Percentiles rank a stretch among this genome's conserved stretches.
Conservation (phyloP, 2,797 vertebrate species). For the Apogon talboti region DNA sequence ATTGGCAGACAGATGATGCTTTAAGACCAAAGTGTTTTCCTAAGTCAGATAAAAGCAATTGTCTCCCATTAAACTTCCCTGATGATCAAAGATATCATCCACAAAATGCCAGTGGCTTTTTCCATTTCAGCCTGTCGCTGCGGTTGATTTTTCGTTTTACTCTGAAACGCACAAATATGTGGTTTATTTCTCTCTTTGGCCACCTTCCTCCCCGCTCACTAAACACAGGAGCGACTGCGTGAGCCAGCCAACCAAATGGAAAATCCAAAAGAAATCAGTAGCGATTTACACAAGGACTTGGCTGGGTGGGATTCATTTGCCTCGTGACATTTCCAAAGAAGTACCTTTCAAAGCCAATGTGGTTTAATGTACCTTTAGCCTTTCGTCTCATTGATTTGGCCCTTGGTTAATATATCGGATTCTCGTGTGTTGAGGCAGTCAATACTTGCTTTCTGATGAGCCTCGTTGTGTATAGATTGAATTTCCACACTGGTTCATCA, state of each 20-base stretch:
- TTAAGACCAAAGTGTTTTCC: conserved; percentile 1
- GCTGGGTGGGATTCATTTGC: conserved; percentile 75
- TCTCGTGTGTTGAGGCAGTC: conserved; percentile 66
- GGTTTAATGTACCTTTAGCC: conserved; percentile 81
- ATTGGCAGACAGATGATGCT: not conserved
- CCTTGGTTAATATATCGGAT: conserved; percentile 77
- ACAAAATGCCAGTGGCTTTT: conserved; percentile 34
- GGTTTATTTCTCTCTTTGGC: conserved; percentile 46
- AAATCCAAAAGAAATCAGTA: conserved; percentile 72
- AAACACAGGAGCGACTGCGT: conserved; percentile 44
- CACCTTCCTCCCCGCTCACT: conserved; percentile 41
- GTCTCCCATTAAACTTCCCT: conserved; percentile 6
- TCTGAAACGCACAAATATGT: conserved; percentile 33
- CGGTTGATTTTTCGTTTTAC: conserved; percentile 43
- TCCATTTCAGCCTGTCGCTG: conserved; percentile 32
- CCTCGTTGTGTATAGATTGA: conserved; percentile 71
- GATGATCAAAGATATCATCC: conserved; percentile 19
- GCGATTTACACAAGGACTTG: conserved; percentile 65
- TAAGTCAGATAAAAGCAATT: conserved; percentile 1
- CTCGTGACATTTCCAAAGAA: conserved; percentile 80
- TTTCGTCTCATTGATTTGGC: conserved; percentile 78
- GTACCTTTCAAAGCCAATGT: conserved; percentile 65
- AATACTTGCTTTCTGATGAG: conserved; percentile 75
- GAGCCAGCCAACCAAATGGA: conserved; percentile 63
- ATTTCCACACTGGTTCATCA: conserved; percentile 75